These are phyloP conservation scores for Aleiodes sp. DNA, from an alignment of 1,140 invertebrate species.

Conservation along the genomic window DNA sequence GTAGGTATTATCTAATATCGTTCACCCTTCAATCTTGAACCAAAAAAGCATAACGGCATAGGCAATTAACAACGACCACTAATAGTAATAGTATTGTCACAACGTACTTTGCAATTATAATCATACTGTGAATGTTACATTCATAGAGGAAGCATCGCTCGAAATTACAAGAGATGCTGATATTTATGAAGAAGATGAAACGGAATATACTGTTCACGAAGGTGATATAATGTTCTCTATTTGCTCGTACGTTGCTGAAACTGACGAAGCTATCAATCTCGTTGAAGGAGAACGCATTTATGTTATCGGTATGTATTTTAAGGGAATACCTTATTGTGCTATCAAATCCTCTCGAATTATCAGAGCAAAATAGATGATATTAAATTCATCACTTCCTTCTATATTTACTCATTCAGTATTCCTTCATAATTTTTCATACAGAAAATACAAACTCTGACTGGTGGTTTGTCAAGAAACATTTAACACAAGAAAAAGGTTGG, in stretches of 20 bases:
- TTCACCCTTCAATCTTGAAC: too few relatives aligned
- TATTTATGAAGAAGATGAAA: conserved; percentile 61
- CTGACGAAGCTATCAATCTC: conserved; percentile 85
- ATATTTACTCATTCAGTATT: conserved; percentile 10
- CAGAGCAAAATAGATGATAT: too few relatives aligned
- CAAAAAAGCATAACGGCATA: too few relatives aligned
- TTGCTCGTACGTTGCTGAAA: conserved; percentile 87
- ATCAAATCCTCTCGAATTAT: too few relatives aligned
- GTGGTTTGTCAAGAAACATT: conserved; percentile 92
- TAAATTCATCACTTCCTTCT: not conserved
- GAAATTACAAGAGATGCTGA: conserved; percentile 70
- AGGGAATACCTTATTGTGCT: not conserved
- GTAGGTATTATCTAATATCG: too few relatives aligned
- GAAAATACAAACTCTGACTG: conserved; percentile 84
- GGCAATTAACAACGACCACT: too few relatives aligned
- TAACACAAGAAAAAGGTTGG: conserved; percentile 91
- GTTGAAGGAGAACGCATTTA: conserved; percentile 91
- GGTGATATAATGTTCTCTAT: conserved; percentile 85
- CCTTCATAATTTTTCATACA: conserved; percentile 50
- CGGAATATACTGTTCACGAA: conserved; percentile 69
- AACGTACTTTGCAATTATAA: too few relatives aligned
- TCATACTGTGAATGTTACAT: not conserved
- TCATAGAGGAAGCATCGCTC: conserved; percentile 69
- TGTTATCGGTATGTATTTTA: conserved; percentile 75
- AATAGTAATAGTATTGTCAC: too few relatives aligned